phyloP scores from a whole-genome alignment of 2,888 invertebrate species.

The Netelia virgata region DNA sequence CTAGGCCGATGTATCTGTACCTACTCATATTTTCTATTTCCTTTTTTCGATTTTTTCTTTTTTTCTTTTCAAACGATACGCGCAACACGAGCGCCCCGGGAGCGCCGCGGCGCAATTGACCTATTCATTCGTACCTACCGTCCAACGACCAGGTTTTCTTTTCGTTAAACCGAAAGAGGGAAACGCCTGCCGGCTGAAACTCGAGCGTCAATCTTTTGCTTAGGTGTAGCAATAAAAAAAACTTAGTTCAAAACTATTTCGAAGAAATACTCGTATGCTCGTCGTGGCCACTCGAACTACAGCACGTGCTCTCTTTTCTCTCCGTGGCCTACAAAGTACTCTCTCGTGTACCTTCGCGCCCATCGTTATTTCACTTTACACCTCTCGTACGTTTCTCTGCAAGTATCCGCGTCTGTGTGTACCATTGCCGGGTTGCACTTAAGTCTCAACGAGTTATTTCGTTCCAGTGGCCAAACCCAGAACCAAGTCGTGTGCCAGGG shows the following conservation, averaged over 20 bases:
- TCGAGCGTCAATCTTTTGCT: slow-evolving; percentile 38
- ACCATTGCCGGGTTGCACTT: neutral
- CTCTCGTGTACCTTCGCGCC: neutral
- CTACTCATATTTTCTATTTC: neutral
- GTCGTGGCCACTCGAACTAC: neutral
- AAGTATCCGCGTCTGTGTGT: neutral
- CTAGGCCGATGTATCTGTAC: neutral
- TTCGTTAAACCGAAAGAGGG: slow-evolving; percentile 21
- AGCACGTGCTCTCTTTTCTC: slow-evolving; percentile 3
- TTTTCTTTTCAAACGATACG: neutral
- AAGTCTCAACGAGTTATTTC: slow-evolving; percentile 1
- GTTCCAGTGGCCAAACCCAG: slow-evolving; percentile 6
- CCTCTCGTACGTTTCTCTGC: neutral
- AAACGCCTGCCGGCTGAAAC: neutral
- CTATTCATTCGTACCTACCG: slow-evolving; percentile 55
- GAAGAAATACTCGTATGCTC: slow-evolving; percentile 26
- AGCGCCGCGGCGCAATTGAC: slow-evolving; percentile 38
- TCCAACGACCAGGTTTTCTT: slow-evolving; percentile 26
- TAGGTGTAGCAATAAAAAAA: slow-evolving; percentile 60
- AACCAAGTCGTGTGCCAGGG: neutral
- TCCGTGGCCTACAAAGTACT: neutral
- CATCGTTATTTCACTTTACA: neutral
- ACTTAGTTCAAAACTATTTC: slow-evolving; percentile 47
- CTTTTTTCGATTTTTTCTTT: neutral
- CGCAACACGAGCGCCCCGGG: neutral